Percentiles rank a stretch among this genome's conserved stretches.
Conservation (phyloP, 2,797 vertebrate genomes). For the Halcyon chelicuti region DNA sequence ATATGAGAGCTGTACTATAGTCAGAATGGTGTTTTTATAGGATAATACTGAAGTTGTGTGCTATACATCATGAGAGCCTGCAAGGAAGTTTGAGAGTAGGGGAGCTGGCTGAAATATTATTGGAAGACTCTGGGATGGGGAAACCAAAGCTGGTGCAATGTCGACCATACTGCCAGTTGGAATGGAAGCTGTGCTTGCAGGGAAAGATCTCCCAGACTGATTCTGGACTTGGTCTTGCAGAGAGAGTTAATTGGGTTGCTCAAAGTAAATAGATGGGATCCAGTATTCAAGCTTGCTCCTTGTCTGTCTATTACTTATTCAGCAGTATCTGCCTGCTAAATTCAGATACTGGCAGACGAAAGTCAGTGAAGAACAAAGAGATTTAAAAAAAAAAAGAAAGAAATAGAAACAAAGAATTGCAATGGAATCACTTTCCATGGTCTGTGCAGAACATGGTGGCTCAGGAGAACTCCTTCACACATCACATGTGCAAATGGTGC, state of each 20-base stretch:
- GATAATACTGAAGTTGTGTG: neutral
- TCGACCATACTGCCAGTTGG: neutral
- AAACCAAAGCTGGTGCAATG: neutral
- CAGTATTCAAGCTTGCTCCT: neutral
- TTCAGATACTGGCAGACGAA: constrained; percentile 17
- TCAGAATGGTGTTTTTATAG: neutral
- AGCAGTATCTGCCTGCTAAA: neutral
- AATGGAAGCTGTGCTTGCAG: neutral
- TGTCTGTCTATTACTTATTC: constrained; percentile 10
- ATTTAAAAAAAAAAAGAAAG: neutral
- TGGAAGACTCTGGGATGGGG: neutral
- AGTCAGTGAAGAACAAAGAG: neutral
- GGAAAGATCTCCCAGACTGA: neutral
- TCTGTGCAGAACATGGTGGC: neutral
- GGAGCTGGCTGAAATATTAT: neutral
- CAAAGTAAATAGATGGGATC: neutral
- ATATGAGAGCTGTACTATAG: neutral
- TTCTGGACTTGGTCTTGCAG: neutral
- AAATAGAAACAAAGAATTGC: neutral
- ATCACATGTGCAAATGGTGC: neutral
- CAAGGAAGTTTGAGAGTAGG: neutral
- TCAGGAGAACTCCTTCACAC: neutral
- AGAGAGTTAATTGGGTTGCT: neutral
- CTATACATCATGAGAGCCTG: neutral
- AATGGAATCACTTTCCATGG: neutral